phyloP scores from a whole-genome alignment of 2,113 vertebrate species.

The Psittacara wagleri region DNA sequence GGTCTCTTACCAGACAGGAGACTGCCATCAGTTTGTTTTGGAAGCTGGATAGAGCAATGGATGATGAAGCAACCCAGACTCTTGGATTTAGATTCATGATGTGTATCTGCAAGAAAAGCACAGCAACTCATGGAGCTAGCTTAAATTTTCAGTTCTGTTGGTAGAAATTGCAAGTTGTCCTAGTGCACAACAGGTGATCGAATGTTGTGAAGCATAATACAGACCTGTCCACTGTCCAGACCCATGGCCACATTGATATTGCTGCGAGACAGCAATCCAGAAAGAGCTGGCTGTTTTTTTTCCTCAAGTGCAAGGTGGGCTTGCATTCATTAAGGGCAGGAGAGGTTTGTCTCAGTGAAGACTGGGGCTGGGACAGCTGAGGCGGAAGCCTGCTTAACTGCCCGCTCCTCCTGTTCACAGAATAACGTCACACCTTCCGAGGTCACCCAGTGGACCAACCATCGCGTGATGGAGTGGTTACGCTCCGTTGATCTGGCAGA shows the following conservation, averaged over 20 bases:
- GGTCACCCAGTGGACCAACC: constrained; percentile 96
- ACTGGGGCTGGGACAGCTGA: background rate
- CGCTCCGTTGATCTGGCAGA: constrained; percentile 94
- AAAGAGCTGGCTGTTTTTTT: background rate
- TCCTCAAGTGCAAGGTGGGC: background rate
- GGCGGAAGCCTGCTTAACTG: background rate
- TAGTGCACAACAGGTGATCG: background rate
- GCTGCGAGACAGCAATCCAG: background rate
- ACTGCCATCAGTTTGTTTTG: background rate
- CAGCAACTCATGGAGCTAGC: background rate
- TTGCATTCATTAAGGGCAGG: background rate
- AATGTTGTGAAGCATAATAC: background rate
- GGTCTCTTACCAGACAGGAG: background rate
- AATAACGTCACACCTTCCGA: constrained; percentile 86
- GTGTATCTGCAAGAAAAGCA: background rate
- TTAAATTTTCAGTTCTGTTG: background rate
- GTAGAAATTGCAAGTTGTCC: background rate
- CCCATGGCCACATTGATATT: rapidly evolving
- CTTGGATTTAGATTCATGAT: background rate
- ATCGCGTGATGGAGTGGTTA: constrained; percentile 98
- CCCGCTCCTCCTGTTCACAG: constrained; percentile 62
- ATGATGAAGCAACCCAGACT: background rate
- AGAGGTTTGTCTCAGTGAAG: background rate
- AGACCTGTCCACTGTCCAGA: background rate
- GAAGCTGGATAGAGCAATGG: background rate